Conservation (phyloP, 2,888 invertebrate genomes). For the Cephus spinipes region DNA sequence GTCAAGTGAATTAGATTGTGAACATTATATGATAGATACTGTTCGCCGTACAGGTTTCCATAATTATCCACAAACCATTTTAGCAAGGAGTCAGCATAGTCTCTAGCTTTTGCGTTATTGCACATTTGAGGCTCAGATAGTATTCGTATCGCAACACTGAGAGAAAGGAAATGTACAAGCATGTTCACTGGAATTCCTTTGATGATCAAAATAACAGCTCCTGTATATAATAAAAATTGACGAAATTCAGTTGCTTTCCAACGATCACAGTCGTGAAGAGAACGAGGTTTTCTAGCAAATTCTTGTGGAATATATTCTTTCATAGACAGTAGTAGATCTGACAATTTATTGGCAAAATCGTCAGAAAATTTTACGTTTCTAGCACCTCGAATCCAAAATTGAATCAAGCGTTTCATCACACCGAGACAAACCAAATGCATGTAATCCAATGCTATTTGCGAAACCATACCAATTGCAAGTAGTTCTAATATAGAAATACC, state of each 20-base stretch:
- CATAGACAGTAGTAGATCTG: no score
- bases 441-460: no score
- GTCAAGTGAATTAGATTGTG: conserved; percentile 40
- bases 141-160: conserved; percentile 35
- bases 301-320: conserved; percentile 14
- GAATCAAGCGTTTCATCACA: no score
- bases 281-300: conserved; percentile 35
- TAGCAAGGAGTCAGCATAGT: conserved; percentile 32
- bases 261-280: conserved; percentile 25
- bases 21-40: conserved; percentile 32
- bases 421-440: no score
- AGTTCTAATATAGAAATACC: no score
- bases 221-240: conserved; percentile 37
- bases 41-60: conserved; percentile 27
- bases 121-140: conserved; percentile 26
- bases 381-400: no score
- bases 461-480: no score
- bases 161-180: conserved; percentile 34
- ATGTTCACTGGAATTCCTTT: conserved; percentile 17
- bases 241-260: conserved; percentile 23
- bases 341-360: no score
- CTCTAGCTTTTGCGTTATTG: background rate
- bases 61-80: conserved; percentile 31
- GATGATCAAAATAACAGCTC: conserved; percentile 29
- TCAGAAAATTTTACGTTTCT: no score